Percentiles rank a stretch among this genome's conserved stretches.
Conservation (phyloP, 2,797 vertebrate genomes). For the Sarcophilus harrisii region DNA sequence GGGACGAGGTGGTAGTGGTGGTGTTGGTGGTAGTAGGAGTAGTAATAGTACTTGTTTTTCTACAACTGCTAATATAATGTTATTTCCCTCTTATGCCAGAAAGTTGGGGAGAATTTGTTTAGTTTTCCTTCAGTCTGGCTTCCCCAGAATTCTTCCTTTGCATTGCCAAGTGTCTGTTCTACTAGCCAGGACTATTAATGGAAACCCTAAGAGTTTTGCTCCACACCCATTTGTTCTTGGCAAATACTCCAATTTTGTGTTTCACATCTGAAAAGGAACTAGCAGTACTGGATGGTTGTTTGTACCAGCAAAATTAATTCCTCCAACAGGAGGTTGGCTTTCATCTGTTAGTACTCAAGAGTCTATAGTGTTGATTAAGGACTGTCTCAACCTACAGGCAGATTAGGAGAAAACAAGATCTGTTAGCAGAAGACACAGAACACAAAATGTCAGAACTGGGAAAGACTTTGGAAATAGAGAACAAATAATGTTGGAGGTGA, state of each 20-base stretch:
- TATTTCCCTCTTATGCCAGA: not conserved
- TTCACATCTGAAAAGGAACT: not conserved
- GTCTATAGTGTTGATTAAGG: not conserved
- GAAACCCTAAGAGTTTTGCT: not conserved
- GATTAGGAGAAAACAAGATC: not conserved
- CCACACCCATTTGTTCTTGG: not conserved
- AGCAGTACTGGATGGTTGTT: not conserved
- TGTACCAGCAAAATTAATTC: slow-evolving; percentile 2
- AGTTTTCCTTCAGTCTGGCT: not conserved
- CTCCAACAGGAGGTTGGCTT: not conserved
- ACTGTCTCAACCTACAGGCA: not conserved
- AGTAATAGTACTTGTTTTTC: not conserved
- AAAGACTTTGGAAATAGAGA: not conserved
- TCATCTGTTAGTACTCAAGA: slow-evolving; percentile 6
- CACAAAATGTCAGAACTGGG: not conserved
- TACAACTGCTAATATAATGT: not conserved
- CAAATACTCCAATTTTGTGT: not conserved
- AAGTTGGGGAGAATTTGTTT: slow-evolving; percentile 2
- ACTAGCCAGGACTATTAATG: not conserved
- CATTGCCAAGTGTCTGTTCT: slow-evolving; percentile 4
- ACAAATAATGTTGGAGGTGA: not conserved
- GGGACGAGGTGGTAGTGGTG: not conserved
- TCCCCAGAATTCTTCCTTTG: not conserved
- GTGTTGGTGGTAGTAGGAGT: not conserved
- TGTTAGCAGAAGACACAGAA: not conserved